A percentile compares a stretch with the other conserved stretches of the same genome.
These are phyloP conservation scores for Thripadectes ignobilis DNA, from an alignment of 2,797 vertebrate species.

Conservation along the genomic window DNA sequence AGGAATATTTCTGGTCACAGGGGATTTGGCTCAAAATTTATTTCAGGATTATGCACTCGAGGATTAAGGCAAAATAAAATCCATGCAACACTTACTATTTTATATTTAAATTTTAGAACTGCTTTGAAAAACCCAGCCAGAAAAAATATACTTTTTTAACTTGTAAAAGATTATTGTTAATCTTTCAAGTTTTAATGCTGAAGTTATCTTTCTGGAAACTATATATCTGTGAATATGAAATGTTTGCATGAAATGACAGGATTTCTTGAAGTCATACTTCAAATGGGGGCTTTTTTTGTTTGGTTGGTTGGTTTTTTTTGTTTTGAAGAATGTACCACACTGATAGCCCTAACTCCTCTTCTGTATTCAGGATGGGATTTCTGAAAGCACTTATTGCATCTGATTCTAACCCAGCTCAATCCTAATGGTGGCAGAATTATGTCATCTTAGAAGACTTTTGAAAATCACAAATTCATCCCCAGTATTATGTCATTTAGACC, in stretches of 20 bases:
- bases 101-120: slow-evolving; percentile 10
- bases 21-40: slow-evolving; percentile 37
- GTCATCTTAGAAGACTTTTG: neutral
- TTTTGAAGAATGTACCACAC: neutral
- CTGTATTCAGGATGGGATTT: neutral
- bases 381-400: neutral
- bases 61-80: slow-evolving; percentile 49
- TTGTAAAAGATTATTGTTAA: neutral
- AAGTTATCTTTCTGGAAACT: neutral
- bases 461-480: neutral
- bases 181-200: neutral
- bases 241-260: neutral
- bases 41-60: slow-evolving; percentile 30
- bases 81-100: slow-evolving; percentile 6
- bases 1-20: slow-evolving; percentile 48
- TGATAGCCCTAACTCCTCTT: neutral
- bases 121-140: slow-evolving; percentile 7
- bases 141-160: neutral
- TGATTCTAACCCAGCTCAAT: neutral
- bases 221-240: neutral
- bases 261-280: neutral
- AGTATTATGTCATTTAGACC: neutral
- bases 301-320: neutral
- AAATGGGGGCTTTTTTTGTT: neutral
- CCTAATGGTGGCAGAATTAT: neutral